These are phyloP conservation scores for Myotis myotis DNA, from an alignment of 2,797 vertebrate genomes.

Conservation along the genomic window DNA sequence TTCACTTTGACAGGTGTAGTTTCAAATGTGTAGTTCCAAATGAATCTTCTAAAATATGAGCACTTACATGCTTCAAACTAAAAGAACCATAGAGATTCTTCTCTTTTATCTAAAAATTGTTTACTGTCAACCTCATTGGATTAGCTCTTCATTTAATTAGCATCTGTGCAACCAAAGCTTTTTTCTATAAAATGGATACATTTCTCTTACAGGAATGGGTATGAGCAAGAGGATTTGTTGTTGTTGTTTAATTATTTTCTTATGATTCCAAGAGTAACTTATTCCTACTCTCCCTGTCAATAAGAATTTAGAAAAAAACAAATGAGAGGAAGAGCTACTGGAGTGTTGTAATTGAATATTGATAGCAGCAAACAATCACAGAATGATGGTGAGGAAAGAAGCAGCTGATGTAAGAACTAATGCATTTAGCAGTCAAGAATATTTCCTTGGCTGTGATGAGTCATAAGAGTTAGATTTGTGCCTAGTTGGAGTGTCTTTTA, in stretches of 20 bases:
- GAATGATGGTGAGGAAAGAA: background rate
- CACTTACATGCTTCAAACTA: background rate
- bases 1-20: background rate
- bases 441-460: background rate
- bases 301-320: background rate
- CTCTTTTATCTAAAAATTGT: background rate
- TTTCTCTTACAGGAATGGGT: background rate
- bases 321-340: background rate
- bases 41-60: background rate
- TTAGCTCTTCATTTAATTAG: background rate
- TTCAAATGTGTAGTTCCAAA: background rate
- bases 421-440: background rate
- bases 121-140: background rate
- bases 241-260: slow-evolving; percentile 5
- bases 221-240: background rate
- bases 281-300: background rate
- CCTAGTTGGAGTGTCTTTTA: background rate
- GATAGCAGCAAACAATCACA: background rate
- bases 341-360: background rate
- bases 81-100: background rate
- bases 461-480: background rate
- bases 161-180: background rate
- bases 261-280: background rate
- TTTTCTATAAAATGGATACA: background rate
- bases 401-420: background rate